Conservation (phyloP, 1,140 invertebrate species). For the Diabrotica undecimpunctata region DNA sequence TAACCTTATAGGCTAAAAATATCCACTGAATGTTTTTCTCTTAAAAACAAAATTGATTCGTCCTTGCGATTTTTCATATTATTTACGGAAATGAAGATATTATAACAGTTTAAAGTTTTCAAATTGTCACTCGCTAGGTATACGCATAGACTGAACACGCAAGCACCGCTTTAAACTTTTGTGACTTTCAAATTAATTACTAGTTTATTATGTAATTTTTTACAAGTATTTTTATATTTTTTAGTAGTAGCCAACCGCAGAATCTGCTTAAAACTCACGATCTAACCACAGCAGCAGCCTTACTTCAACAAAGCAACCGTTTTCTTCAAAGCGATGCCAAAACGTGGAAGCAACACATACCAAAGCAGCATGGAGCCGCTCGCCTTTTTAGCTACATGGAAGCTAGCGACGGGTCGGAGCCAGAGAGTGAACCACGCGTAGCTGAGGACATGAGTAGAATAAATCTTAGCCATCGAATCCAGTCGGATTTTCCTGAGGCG, state of each 20-base stretch:
- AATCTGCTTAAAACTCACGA: conserved; percentile 33
- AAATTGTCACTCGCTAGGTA: too few relatives aligned
- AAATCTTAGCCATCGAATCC: conserved; percentile 73
- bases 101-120: too few relatives aligned
- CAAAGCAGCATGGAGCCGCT: conserved; percentile 54
- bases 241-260: conserved; percentile 15
- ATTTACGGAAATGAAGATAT: too few relatives aligned
- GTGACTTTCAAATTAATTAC: too few relatives aligned
- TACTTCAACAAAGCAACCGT: conserved; percentile 40
- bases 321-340: conserved; percentile 40
- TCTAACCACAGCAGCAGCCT: conserved; percentile 35
- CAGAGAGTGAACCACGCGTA: conserved; percentile 49
- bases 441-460: conserved; percentile 72
- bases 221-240: neutral
- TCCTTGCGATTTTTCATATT: too few relatives aligned
- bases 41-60: too few relatives aligned
- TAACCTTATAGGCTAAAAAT: too few relatives aligned
- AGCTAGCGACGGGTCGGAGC: conserved; percentile 56
- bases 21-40: too few relatives aligned
- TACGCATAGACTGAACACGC: too few relatives aligned
- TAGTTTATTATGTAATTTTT: too few relatives aligned
- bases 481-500: conserved; percentile 52
- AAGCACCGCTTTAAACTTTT: too few relatives aligned
- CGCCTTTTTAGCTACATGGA: conserved; percentile 58
- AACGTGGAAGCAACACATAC: conserved; percentile 43